phyloP scores from a whole-genome alignment of 2,888 invertebrate genomes.

The Exocentrus adspersus region DNA sequence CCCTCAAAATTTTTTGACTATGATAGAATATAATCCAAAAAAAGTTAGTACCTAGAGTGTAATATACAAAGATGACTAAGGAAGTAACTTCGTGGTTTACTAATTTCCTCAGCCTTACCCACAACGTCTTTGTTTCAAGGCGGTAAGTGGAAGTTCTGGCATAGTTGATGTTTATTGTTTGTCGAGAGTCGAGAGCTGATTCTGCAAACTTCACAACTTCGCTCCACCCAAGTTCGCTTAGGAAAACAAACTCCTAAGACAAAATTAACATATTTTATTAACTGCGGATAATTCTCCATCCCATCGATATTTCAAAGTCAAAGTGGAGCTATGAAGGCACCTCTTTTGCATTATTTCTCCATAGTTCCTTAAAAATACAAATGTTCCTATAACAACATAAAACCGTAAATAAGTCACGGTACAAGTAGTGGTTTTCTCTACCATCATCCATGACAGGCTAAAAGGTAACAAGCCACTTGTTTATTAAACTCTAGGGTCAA shows the following conservation, averaged over 20 bases:
- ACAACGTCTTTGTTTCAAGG: conserved; percentile 2
- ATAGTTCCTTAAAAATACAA: too few species aligned
- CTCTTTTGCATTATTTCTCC: too few species aligned
- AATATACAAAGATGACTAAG: not conserved
- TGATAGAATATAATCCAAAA: not conserved
- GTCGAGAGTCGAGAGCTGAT: conserved; percentile 12
- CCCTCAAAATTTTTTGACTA: too few species aligned
- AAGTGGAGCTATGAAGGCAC: too few species aligned
- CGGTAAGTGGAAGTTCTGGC: conserved; percentile 17
- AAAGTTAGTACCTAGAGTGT: not conserved
- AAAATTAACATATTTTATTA: conserved; percentile 25
- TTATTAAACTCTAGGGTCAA: too few species aligned
- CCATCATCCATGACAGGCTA: too few species aligned
- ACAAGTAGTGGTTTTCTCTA: too few species aligned
- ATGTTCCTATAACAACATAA: too few species aligned
- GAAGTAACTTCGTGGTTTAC: not conserved
- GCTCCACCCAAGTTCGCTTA: conserved; percentile 16
- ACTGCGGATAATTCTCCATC: not conserved
- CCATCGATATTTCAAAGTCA: not conserved
- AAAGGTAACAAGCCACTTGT: too few species aligned
- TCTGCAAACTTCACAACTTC: conserved; percentile 16
- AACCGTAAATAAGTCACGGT: too few species aligned
- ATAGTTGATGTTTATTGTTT: conserved; percentile 25
- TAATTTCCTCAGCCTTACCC: conserved; percentile 10
- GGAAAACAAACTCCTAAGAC: conserved; percentile 21